Base-by-base conservation (phyloP, 2,888 invertebrate genomes). In the Cinara cedri region DNA sequence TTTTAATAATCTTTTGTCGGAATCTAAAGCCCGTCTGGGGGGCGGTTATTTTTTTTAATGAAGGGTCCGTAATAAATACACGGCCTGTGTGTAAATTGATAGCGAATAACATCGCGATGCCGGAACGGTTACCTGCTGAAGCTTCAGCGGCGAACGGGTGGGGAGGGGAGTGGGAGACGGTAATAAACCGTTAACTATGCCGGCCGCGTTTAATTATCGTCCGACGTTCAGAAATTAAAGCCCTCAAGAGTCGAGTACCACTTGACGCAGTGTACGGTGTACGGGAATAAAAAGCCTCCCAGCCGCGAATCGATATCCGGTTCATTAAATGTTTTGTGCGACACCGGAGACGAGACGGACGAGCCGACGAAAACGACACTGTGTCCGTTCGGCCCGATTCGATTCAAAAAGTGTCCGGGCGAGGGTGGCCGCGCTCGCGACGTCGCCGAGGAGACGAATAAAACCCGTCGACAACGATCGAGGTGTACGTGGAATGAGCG, bases 1-100 rank as follows among this genome's bases (percentile, higher is more conserved):
- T 34, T 76, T 76, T 76, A 76, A 76, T 76, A 76, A 76, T 76
- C 76, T 76, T 76, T 57, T 57, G 68, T 57, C 19, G 68, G 57
- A 60, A 76, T 76, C 76, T 76, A 76, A 68, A 76, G 68, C 34
- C 76, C 76, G 49, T 68, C 44, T 9, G 46, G 54, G 75, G 13
- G 75, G 13, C 10, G 65, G 66, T 55, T 55, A 19, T 34, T 57
- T 49, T 60, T 76, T 75, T 76, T 76, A 68, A 57, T 46, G 57
- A 76, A 68, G 49, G 76, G 44, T 34, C 24, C 3, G 75, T 65
- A 76, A 76, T 76, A 76, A 76, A 66, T 65, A 76, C 46, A 57
- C 54, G 44, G 63, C 55, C 26, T 14, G 34, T 44, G 57, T 46
- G 66, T 76, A 76, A 76, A 76, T 66, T 76, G 75, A 76, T 76